Base-by-base conservation (phyloP, 2,797 vertebrate species). In the Melanotaenia maccullochi region DNA sequence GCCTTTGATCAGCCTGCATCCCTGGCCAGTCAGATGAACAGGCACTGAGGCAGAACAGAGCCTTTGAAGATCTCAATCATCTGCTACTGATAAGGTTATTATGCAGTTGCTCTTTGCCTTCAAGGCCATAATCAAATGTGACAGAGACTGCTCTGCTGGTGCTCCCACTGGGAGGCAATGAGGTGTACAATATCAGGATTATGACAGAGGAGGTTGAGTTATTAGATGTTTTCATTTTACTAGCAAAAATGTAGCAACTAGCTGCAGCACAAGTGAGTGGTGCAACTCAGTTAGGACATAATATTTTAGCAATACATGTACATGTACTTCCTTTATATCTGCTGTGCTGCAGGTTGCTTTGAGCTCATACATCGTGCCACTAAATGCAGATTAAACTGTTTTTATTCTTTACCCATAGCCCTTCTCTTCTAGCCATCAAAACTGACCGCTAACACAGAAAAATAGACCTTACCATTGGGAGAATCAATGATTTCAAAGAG, bases 1-100 rank as follows among this genome's bases (percentile, higher is more conserved):
- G 71, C 81, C 91, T 94, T 94, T 94, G 92, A 93, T 94, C 92
- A 89, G 76, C 59, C 69, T 44, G 74, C 77, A 76, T 85, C 82
- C 68, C 73, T 32, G 69, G 78, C 81, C 85, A 81, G 88, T 79
- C 79, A 83, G 88, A 87, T 82, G 89, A 88, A 76, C 81, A 78
- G 71, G 85, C 85, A 83, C 62, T 57, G 65, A 82, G 85, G 90
- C 90, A 89, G 90, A 93, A 83, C 79, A 62, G 83, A 77, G 77
- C 74, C 89, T 94, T 93, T 92, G 92, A 94, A 93, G 88, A 92
- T 93, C 89, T 93, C 91, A 89, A 91, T 94, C 93, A 89, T 93
- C 85, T 88, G 85, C 67, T 90, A 85, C 91, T 90, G 92, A 93
- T 94, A 89, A 91, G 86, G 87, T 90, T 91, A 91, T 93, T 93